Evolutionary conservation across 1,140 invertebrate species (phyloP), one percentile per base, ranked within the genome.

Genomic region (Paraescarpia echinospica): DNA sequence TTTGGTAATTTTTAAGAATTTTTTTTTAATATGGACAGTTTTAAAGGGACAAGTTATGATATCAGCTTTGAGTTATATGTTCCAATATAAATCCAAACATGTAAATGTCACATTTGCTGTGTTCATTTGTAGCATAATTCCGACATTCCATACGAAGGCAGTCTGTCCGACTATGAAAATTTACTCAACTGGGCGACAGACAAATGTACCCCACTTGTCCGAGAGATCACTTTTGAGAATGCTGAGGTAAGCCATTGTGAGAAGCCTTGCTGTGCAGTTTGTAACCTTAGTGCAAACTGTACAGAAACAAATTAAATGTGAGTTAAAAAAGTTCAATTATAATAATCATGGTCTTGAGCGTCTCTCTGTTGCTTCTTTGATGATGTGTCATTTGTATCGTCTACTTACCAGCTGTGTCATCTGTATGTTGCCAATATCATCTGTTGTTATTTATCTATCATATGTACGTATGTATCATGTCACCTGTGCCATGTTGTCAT

Each of bases 151-250:
- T 92, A 96, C 94, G 95, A 94, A 34, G 97, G 96, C 1, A 93
- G 94, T n/a, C 93, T 96, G 90, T 94, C 94, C 48, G 95, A 96
- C 92, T 97, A 96, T 94, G 96, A 97, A 93, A 95, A 96, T 90
- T 93, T 97, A 31, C 95, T 98, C 94, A 97, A 97, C 92, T 99
- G 99, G 99, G 97, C 98, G 0, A 97, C 98, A 93, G 97, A 97
- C 35, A 96, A 97, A 93, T 99, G 99, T 94, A 96, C 97, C 41
- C 97, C 97, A 31, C 94, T 97, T 1, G 97, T 97, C 9, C 95
- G 97, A 93, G 99, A 99, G 96, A 99, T 99, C 90, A 99, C 99
- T 5, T 99, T 99, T 96, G 99, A 99, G 96, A 99, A 99, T 97
- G 99, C 99, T 34, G 99, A 99, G 94, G 97, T 97, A 93, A 92